Base-by-base conservation (phyloP, 2,797 vertebrate genomes). In the Phrynocephalus guinanensis region DNA sequence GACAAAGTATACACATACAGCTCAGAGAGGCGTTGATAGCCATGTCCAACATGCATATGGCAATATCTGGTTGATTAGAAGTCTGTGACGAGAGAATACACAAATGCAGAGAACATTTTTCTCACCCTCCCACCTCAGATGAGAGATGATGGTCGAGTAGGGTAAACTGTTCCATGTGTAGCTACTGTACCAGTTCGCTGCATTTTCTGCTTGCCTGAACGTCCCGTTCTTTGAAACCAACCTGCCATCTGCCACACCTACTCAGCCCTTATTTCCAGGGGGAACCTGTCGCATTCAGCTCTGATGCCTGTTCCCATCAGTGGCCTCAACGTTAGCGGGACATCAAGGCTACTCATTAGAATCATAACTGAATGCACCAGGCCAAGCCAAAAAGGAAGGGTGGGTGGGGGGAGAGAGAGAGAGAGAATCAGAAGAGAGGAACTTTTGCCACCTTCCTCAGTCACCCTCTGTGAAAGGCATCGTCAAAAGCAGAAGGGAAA, bases 121-220 rank as follows among this genome's bases (percentile, higher is more conserved):
- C 95, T 94, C 95, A 93, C 93, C 94, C 16, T 85, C 93, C 94
- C 95, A 90, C 92, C 93, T 93, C 86, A 93, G 88, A 95, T 94
- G 96, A 96, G 95, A 91, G 93, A 94, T 92, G 92, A 84, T 92
- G 92, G 83, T 68, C 8, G 91, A 96, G 96, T 93, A 94, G 95
- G 95, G 96, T 96, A 97, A 97, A 97, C 97, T 97, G 97, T 97
- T 96, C 96, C 95, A 97, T 96, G 96, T 95, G 2, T 89, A 91
- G 92, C 93, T 89, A 16, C 80, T 67, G 24, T 66, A 8, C 28
- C 48, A n/a, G 67, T 44, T 75, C 56, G 60, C 6, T 5, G 44
- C 56, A 48, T 66, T 44, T 52, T 63, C 48, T 75, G 68, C n/a
- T 81, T 0, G 28, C 28, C 24, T 44, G 38, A 44, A 44, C 3